Base-by-base conservation (phyloP, 2,113 vertebrate species). In the Chloebia gouldiae region DNA sequence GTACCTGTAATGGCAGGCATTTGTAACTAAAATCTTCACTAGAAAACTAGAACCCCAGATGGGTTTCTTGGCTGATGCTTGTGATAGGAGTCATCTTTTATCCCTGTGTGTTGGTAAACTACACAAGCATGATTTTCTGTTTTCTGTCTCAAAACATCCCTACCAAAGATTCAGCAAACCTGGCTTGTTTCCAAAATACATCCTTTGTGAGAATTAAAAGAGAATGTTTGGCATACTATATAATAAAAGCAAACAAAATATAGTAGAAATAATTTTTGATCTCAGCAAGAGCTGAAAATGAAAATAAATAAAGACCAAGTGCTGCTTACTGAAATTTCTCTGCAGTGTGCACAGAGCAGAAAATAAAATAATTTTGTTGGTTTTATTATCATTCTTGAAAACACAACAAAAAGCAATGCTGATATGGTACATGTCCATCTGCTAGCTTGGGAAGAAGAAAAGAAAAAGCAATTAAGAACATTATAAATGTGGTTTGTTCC, bases 401-500 rank as follows among this genome's bases (percentile, higher is more conserved):
- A 84, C 61, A 73, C 64, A 92, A 86, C 49, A 63, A 59, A 88
- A 91, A 93, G 53, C 66, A 50, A 35, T 69, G 40, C 37, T 71
- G 81, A 47, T 87, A 76, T 21, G 54, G 65, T 92, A 72, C 54
- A 77, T 60, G 86, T 94, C 82, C 83, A 71, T 92, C 85, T 96
- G 89, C 82, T 80, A 92, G 50, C 40, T 77, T 33, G 23, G 24
- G 35, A 25, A 92, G 70, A 93, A 94, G 91, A 94, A 97, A 94
- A 93, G 85, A 40, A 96, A 96, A 96, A 90, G 56, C 89, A 95
- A 93, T 96, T 96, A 96, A 93, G 82, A 95, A 75, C 27, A 66
- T 83, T 89, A 88, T 77, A 80, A 94, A 95, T 96, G 88, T 86
- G 35, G 56, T 42, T 96, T 90, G 45, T 81, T 96, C 70, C 90